Base-by-base conservation (phyloP, 2,888 invertebrate species). In the Cataglyphis cursor region DNA sequence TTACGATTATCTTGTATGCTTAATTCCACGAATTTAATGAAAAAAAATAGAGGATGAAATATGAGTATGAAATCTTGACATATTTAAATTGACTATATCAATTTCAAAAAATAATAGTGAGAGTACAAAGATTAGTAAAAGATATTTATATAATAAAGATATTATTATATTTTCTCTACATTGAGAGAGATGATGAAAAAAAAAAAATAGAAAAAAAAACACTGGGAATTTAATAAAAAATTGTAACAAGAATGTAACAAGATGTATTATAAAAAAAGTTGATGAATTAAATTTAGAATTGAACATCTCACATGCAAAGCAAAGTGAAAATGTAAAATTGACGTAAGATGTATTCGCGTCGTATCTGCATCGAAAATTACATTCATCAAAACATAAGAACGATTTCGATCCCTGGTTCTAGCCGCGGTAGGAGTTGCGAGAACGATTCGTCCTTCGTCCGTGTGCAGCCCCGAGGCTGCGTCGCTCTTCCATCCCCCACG, bases 381-480 rank as follows among this genome's bases (percentile, higher is more conserved):
- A 51, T 51, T 51, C 51, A 51, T 51, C 57, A 31, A 61, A 74
- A 62, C 31, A 15, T 28, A 57, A 44, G 18, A 59, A 31, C 70
- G 21, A n/a, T 70, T 64, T 68, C n/a, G 66, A 76, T 61, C 62
- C 61, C 51, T 12, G 24, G 28, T n/a, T 64, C 76, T 76, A 76
- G 35, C n/a, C 35, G 35, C 59, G 61, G 51, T 24, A 54, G 57
- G n/a, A 74, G 24, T 75, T 81, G 64, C 81, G 62, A 35, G 78
- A 76, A 72, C 88, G 78, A 78, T 24, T 81, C 82, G 83, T 85
- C 70, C 85, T 88, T 83, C 76, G 75, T 72, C 64, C 82, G 82
- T 76, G 80, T 35, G 62, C 72, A 70, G 76, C 84, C 78, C 84
- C 83, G 82, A 64, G 88, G 89, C 84, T 73, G 78, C 62, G 48